phyloP scores from a whole-genome alignment of 2,888 invertebrate genomes.

The Hydroisotoma schaefferi region DNA sequence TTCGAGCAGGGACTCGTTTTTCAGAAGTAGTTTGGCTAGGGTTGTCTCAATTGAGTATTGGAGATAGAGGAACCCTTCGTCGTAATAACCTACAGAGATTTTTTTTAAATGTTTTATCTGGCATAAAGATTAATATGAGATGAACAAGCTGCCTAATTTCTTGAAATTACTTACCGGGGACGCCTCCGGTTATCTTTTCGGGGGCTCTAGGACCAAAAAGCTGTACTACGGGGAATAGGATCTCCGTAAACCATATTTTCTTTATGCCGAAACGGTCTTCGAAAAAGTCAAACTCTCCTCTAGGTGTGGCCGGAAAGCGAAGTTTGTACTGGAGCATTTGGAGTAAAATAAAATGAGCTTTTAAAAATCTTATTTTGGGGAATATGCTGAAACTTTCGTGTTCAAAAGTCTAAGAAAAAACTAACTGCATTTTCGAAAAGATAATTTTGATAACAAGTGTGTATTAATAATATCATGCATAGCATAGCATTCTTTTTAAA shows the following conservation, averaged over 20 bases:
- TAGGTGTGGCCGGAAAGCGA: conserved; percentile 39
- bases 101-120: too few relatives aligned
- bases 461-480: too few relatives aligned
- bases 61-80: conserved; percentile 65
- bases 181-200: conserved; percentile 56
- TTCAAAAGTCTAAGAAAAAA: too few relatives aligned
- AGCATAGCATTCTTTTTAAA: too few relatives aligned
- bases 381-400: too few relatives aligned
- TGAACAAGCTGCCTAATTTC: too few relatives aligned
- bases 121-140: too few relatives aligned
- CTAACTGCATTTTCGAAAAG: too few relatives aligned
- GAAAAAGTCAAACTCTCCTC: conserved; percentile 37
- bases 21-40: conserved; percentile 47
- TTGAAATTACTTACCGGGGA: conserved; percentile 63
- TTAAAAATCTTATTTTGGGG: too few relatives aligned
- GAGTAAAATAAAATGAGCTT: too few relatives aligned
- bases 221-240: conserved; percentile 64
- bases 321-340: conserved; percentile 40
- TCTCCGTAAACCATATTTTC: conserved; percentile 64
- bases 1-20: conserved; percentile 10
- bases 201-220: conserved; percentile 65
- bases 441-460: too few relatives aligned
- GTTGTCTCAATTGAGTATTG: conserved; percentile 60
- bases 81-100: conserved; percentile 54
- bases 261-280: conserved; percentile 43